Evolutionary conservation across 2,888 invertebrate genomes (phyloP).

Genomic region (Siphonodentalium dalli): DNA sequence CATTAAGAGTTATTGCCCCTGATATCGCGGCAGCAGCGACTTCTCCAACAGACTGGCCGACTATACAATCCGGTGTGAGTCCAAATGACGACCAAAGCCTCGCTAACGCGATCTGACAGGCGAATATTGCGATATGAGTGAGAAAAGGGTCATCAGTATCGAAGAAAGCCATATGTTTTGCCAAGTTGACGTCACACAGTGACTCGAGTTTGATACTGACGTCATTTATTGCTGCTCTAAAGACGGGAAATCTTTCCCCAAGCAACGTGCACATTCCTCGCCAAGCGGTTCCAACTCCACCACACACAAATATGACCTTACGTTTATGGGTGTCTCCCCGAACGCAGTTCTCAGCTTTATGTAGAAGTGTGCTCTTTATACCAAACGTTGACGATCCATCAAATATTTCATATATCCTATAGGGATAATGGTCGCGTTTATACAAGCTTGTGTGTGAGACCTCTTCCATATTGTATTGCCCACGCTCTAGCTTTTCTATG

Average conservation of each 20-base stretch:
- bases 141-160: slow-evolving; percentile 22
- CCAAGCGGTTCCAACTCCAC: slow-evolving; percentile 28
- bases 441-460: slow-evolving; percentile 5
- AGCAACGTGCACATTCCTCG: slow-evolving; percentile 25
- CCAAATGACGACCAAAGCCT: slow-evolving; percentile 26
- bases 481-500: not conserved
- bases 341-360: not conserved
- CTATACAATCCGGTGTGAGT: slow-evolving; percentile 22
- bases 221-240: slow-evolving; percentile 12
- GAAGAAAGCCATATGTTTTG: no score
- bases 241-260: slow-evolving; percentile 3
- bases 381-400: slow-evolving; percentile 9
- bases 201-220: slow-evolving; percentile 4
- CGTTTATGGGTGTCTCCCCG: not conserved
- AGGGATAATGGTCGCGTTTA: slow-evolving; percentile 15
- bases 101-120: slow-evolving; percentile 30
- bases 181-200: not conserved
- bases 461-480: not conserved
- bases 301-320: slow-evolving; percentile 22
- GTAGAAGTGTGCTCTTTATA: no score
- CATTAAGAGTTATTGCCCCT: slow-evolving; percentile 24
- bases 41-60: slow-evolving; percentile 40
- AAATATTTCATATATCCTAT: slow-evolving; percentile 16
- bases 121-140: slow-evolving; percentile 35
- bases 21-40: slow-evolving; percentile 34